Percentiles rank a stretch among this genome's conserved stretches.
These are phyloP conservation scores for Laupala kohalensis DNA, from an alignment of 1,140 invertebrate species.

Conservation along the genomic window DNA sequence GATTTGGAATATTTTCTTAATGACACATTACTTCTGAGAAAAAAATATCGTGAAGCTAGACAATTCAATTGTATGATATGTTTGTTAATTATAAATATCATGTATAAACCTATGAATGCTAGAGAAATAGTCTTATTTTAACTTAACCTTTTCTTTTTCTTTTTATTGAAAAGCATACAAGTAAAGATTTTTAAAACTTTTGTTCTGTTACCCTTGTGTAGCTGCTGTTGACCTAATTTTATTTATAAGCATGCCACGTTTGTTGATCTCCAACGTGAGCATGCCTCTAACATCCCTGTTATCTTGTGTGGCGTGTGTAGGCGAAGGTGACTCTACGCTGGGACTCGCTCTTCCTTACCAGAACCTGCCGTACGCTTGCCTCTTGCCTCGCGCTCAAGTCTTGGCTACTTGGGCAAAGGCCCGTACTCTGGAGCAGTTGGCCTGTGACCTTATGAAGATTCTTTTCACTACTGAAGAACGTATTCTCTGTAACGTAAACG, in stretches of 20 bases:
- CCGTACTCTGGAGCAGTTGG: constrained; percentile 35
- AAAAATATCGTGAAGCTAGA: too few relatives aligned
- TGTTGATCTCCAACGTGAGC: background rate
- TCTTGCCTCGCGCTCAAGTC: constrained; percentile 31
- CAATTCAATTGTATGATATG: too few relatives aligned
- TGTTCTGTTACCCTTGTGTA: too few relatives aligned
- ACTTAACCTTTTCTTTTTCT: too few relatives aligned
- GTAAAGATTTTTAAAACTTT: too few relatives aligned
- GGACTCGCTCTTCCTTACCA: constrained; percentile 29
- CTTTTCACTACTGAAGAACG: constrained; percentile 35
- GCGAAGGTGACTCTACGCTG: constrained; percentile 7
- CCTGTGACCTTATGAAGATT: constrained; percentile 37
- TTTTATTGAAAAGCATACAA: too few relatives aligned
- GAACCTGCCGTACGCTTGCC: constrained; percentile 33
- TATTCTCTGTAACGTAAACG: constrained; percentile 36
- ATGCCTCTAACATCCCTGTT: constrained; percentile 8
- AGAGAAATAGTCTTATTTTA: too few relatives aligned
- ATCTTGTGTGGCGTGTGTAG: constrained; percentile 11
- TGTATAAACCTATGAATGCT: too few relatives aligned
- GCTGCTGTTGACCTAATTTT: background rate
- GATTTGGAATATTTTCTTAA: too few relatives aligned
- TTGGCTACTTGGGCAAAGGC: constrained; percentile 33
- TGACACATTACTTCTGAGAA: too few relatives aligned
- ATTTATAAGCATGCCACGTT: background rate
- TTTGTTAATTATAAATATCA: too few relatives aligned